Conservation (phyloP, 2,113 vertebrate genomes). For the Pelusios castaneus region DNA sequence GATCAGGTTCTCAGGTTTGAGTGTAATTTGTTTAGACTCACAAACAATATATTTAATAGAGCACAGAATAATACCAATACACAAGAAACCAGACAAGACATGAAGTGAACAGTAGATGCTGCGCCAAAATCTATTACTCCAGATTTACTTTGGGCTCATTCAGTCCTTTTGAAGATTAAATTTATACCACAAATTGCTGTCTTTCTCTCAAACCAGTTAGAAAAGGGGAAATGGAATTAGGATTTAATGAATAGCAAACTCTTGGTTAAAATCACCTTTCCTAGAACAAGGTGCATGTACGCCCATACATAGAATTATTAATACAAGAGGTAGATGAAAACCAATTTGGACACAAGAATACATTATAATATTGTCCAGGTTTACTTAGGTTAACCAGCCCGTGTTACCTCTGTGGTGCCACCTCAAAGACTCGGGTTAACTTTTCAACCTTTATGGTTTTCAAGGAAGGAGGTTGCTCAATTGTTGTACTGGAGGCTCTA, state of each 20-base stretch:
- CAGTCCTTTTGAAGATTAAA: neutral
- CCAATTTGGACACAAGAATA: neutral
- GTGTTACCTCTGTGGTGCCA: neutral
- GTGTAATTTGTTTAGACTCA: neutral
- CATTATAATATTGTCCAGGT: neutral
- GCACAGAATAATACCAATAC: neutral
- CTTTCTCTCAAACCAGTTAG: neutral
- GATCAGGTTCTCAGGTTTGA: too few species aligned
- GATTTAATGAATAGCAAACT: neutral
- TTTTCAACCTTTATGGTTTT: neutral
- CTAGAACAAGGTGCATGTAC: neutral
- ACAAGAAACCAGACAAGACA: neutral
- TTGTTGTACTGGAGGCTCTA: neutral
- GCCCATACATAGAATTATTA: neutral
- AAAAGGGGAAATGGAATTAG: neutral
- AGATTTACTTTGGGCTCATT: neutral
- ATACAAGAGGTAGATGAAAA: neutral
- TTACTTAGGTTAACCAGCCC: neutral
- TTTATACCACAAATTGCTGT: neutral
- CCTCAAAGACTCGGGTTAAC: neutral
- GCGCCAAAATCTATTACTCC: neutral
- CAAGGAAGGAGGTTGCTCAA: slow-evolving; percentile 7
- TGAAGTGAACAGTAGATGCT: neutral
- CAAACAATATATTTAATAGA: neutral
- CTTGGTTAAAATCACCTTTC: neutral